Conservation (phyloP, 2,888 invertebrate genomes). For the Cephus pygmeus region DNA sequence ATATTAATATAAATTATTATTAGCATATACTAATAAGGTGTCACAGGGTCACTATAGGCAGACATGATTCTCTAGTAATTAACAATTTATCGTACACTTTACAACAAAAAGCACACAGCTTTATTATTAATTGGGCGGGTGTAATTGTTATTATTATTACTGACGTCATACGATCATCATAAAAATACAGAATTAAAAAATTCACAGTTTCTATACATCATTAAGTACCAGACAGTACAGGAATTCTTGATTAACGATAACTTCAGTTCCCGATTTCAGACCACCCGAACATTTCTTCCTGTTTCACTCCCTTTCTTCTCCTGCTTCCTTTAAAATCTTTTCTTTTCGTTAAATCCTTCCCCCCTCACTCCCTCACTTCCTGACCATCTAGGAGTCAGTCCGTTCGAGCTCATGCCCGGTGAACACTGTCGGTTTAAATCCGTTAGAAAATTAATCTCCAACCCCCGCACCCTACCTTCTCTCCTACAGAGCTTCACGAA, state of each 20-base stretch:
- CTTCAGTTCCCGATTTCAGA: background rate
- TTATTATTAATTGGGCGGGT: constrained; percentile 19
- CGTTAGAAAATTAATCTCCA: constrained; percentile 34
- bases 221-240: background rate
- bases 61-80: background rate
- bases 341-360: background rate
- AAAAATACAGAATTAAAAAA: background rate
- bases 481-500: background rate
- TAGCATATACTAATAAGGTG: background rate
- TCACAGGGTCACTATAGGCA: background rate
- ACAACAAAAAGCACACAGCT: constrained; percentile 10
- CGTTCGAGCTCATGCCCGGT: background rate
- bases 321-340: background rate
- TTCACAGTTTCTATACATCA: background rate
- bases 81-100: background rate
- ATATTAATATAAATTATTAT: background rate
- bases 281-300: background rate
- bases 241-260: background rate
- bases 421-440: constrained; percentile 21
- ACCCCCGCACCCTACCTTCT: constrained; percentile 1
- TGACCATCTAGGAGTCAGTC: background rate
- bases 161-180: constrained; percentile 16
- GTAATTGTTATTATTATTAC: constrained; percentile 8
- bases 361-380: background rate
- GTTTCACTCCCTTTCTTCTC: background rate